Base-by-base conservation (phyloP, 2,797 vertebrate genomes). In the Liasis olivaceus region DNA sequence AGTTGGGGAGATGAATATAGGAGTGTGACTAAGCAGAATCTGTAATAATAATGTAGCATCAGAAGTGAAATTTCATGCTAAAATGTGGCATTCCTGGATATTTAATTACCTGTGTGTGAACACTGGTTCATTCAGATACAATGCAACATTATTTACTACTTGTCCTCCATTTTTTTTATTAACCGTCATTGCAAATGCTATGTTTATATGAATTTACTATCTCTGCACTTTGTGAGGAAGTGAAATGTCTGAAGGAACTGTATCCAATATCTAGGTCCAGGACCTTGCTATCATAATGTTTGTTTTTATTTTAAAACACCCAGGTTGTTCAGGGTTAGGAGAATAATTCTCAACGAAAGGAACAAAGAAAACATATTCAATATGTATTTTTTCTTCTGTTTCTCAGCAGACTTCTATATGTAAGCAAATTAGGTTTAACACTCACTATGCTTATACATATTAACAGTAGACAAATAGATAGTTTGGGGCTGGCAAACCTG, bases 381-480 rank as follows among this genome's bases (percentile, higher is more conserved):
- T 58, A 14, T 0, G n/a, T 28, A n/a, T 64, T 90, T 81, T 72
- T 26, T 87, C 51, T 85, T n/a, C n/a, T n/a, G 60, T 89, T 90
- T 60, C 13, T 47, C 91, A 54, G 0, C 24, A 14, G 31, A n/a
- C 47, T 91, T 89, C 47, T 0, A 3, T n/a, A 20, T 5, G 56
- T 0, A n/a, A 81, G 90, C 31, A 0, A 81, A 90, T 0, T 15
- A 2, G 56, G 89, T 94, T 42, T 42, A 92, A 77, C 13, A 31
- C 26, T n/a, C 0, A 0, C 13, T 6, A 42, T 36, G 58, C 64
- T 20, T 0, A 22, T 77, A 69, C 60, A 54, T 28, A 59, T 69
- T 92, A 86, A 85, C 92, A 89, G 60, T 58, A 89, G 36, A 84
- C 93, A 69, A 91, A 89, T 93, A 47, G 9, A 20, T 51, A 7